Evolutionary conservation across 92 coral and sea anemone genomes (phyloP), one percentile per base, ranked within the genome.

Genomic region (Actinernus sp.): DNA sequence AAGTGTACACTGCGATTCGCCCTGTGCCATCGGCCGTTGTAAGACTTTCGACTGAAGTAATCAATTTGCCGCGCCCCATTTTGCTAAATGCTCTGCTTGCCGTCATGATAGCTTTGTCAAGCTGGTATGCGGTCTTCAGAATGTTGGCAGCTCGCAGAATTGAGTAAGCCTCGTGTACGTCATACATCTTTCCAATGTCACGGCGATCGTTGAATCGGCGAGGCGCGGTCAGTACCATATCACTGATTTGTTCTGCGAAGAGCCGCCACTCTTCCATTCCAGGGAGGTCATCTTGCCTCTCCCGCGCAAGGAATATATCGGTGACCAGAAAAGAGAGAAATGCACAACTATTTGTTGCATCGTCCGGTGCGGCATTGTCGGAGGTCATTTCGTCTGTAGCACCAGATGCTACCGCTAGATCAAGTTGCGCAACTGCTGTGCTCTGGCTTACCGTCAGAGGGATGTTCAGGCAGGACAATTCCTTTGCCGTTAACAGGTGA

Each of bases 361-460:
- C 92, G 9, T 49, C 51, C 16, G 86, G 26, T 30, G 71, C 31
- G 41, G 14, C 41, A 34, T 34, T 34, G 41, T 14, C 41, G 14
- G 6, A 34, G 41, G 41, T 14, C n/a, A n/a, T n/a, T 14, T 14
- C 41, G 6, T 6, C 45, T 31, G 51, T 65, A 47, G 47, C 69
- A 13, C 60, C 78, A 25, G 16, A 55, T 18, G 72, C 83, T 32
- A 50, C 59, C 65, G 46, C 34, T 20, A 46, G 60, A 49, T 86
- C 86, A 47, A 40, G 74, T 27, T 38, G 53, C 48, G 61, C 84
- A 2, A 87, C 69, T 28, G 81, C 73, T 34, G 84, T 66, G 36
- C 83, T 63, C 49, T 80, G 92, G 67, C 88, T 86, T 16, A 81
- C 80, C 49, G 55, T 31, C 55, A 86, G 73, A 28, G 76, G 72